Percentiles rank a stretch among this genome's conserved stretches.
These are phyloP conservation scores for Caenorhabditis doughertyi DNA, from an alignment of 2,888 invertebrate genomes.

Conservation along the genomic window DNA sequence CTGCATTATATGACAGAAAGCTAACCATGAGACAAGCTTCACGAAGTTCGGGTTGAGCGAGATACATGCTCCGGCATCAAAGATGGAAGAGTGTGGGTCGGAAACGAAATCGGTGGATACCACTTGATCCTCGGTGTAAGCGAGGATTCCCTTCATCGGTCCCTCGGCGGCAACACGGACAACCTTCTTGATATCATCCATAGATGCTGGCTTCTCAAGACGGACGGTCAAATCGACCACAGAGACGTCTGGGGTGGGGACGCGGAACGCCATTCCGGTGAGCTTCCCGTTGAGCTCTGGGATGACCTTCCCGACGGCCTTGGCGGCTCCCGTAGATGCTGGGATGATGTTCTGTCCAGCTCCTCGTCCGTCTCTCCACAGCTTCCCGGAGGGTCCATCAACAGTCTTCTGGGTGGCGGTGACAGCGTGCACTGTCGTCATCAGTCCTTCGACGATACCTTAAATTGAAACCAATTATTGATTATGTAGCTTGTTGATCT, in stretches of 20 bases:
- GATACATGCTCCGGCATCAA: conserved; percentile 17
- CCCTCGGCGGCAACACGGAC: conserved; percentile 11
- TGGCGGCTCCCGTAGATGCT: conserved; percentile 10
- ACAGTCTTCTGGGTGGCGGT: too few species aligned
- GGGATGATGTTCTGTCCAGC: conserved; percentile 14
- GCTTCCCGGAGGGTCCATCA: conserved; percentile 12
- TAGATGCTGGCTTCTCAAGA: conserved; percentile 16
- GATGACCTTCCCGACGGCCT: too few species aligned
- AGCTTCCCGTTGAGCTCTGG: conserved; percentile 17
- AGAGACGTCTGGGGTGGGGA: conserved; percentile 1
- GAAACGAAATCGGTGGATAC: conserved; percentile 15
- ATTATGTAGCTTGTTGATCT: background rate
- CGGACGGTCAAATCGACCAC: conserved; percentile 14
- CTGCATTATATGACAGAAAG: too few species aligned
- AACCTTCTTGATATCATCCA: conserved; percentile 17
- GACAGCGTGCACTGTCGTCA: conserved; percentile 8
- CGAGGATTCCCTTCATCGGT: conserved; percentile 7
- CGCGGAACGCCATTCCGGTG: conserved; percentile 16
- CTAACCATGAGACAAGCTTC: conserved; percentile 15
- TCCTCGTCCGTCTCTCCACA: conserved; percentile 18
- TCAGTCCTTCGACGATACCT: conserved; percentile 18
- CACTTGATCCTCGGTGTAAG: too few species aligned
- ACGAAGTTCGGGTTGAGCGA: conserved; percentile 13
- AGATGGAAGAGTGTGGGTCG: conserved; percentile 19
- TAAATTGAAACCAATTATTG: background rate